These are phyloP conservation scores for Siniperca chuatsi DNA, from an alignment of 2,113 vertebrate species.

Conservation along the genomic window DNA sequence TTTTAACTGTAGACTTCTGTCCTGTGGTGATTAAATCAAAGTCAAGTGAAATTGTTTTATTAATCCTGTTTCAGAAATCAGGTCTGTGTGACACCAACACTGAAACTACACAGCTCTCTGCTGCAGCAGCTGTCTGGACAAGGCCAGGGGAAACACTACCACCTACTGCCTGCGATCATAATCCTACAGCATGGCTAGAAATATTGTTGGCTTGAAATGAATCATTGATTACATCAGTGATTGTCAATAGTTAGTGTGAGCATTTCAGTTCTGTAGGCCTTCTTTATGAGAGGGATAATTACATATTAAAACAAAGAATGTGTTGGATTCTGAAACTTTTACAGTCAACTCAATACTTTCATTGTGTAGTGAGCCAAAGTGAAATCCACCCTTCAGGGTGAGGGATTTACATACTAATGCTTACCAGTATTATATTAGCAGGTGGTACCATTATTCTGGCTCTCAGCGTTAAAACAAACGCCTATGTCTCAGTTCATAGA, in stretches of 20 bases:
- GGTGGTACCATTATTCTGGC: not conserved
- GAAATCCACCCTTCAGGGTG: not conserved
- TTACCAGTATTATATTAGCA: not conserved
- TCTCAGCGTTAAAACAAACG: not conserved
- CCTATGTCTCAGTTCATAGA: not conserved
- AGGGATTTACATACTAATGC: not conserved
- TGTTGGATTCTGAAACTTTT: not conserved
- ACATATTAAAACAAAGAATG: not conserved
- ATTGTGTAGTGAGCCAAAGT: not conserved
- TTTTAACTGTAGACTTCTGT: not conserved
- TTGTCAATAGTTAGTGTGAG: not conserved
- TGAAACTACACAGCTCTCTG: not conserved
- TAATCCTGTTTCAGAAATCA: not conserved
- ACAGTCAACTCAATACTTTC: not conserved
- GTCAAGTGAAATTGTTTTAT: not conserved
- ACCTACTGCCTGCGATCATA: constrained; percentile 54
- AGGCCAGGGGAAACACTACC: constrained; percentile 57
- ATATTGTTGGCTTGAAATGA: not conserved
- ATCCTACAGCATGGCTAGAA: not conserved
- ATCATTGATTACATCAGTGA: not conserved
- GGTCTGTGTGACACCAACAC: not conserved
- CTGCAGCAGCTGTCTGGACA: not conserved
- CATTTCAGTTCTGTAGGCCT: not conserved
- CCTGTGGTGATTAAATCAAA: not conserved
- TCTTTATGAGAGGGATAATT: not conserved